Evolutionary conservation across 2,113 vertebrate species (phyloP).

Genomic region (Podarcis raffonei): DNA sequence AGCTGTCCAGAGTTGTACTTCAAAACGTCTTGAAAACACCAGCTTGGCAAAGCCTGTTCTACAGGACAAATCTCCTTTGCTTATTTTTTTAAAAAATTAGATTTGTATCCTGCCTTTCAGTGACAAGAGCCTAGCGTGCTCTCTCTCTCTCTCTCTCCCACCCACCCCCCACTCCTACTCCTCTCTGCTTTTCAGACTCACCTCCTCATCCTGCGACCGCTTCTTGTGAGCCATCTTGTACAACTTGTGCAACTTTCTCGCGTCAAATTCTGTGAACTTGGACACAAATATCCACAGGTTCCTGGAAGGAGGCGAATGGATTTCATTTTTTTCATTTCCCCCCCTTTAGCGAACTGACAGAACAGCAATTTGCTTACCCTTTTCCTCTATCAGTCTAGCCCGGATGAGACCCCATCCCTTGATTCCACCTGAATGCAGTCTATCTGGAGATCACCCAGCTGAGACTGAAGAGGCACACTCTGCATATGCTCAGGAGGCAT

Average conservation of each 20-base stretch:
- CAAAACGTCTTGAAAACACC: not conserved
- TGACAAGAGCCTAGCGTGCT: not conserved
- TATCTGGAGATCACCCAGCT: no score
- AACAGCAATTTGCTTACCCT: slow-evolving; percentile 5
- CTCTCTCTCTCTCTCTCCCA: not conserved
- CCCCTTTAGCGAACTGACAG: slow-evolving; percentile 15
- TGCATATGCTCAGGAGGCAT: not conserved
- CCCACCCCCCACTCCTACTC: not conserved
- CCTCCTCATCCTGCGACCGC: slow-evolving; percentile 94
- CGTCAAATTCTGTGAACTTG: slow-evolving; percentile 98
- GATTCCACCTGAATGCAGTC: not conserved
- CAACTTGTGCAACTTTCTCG: slow-evolving; percentile 94
- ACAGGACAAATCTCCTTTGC: not conserved
- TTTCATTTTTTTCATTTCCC: not conserved
- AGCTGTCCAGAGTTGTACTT: not conserved
- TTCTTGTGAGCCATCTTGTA: slow-evolving; percentile 99
- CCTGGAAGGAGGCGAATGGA: slow-evolving; percentile 69
- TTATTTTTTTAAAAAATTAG: no score
- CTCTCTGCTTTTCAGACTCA: slow-evolving; percentile 56
- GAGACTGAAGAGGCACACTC: no score
- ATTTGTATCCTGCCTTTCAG: not conserved
- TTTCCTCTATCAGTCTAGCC: not conserved
- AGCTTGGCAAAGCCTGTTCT: not conserved
- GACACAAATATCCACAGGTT: slow-evolving; percentile 99
- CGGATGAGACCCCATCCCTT: no score